Percentiles rank a stretch among this genome's conserved stretches.
phyloP scores from a whole-genome alignment of 2,888 invertebrate species.

The Rhagonycha lutea region DNA sequence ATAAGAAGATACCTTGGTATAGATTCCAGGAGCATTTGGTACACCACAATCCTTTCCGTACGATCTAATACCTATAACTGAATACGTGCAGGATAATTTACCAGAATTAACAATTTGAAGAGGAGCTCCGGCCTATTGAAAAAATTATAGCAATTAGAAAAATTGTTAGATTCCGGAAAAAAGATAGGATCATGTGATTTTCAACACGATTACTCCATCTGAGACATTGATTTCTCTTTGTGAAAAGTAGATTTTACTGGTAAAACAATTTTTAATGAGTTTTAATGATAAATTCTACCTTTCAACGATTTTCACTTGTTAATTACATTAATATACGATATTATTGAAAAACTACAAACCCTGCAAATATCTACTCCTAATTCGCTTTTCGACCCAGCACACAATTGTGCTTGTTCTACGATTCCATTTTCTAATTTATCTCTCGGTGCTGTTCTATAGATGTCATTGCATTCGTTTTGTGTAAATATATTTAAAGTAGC shows the following conservation, averaged over 20 bases:
- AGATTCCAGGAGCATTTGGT: constrained; percentile 49
- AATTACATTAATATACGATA: no score
- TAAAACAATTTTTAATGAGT: not conserved
- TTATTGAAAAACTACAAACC: constrained; percentile 31
- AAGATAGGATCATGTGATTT: not conserved
- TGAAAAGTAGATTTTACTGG: constrained; percentile 56
- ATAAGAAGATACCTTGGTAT: constrained; percentile 39
- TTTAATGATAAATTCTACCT: no score
- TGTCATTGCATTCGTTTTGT: constrained; percentile 26
- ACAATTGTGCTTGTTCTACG: constrained; percentile 55
- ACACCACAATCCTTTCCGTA: constrained; percentile 55
- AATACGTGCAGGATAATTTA: constrained; percentile 53
- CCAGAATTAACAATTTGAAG: constrained; percentile 52
- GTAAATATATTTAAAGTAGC: constrained; percentile 56
- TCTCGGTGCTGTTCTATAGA: constrained; percentile 35
- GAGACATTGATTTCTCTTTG: constrained; percentile 36
- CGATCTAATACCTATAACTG: constrained; percentile 55
- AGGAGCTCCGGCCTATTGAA: constrained; percentile 62
- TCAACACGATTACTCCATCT: no score
- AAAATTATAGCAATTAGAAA: constrained; percentile 54
- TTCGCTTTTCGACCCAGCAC: constrained; percentile 55
- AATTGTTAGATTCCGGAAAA: not conserved
- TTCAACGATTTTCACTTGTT: no score
- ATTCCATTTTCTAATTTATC: constrained; percentile 52
- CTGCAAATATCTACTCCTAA: constrained; percentile 53